Evolutionary conservation across 2,113 vertebrate species (phyloP).

Genomic region (Gadus chalcogrammus): DNA sequence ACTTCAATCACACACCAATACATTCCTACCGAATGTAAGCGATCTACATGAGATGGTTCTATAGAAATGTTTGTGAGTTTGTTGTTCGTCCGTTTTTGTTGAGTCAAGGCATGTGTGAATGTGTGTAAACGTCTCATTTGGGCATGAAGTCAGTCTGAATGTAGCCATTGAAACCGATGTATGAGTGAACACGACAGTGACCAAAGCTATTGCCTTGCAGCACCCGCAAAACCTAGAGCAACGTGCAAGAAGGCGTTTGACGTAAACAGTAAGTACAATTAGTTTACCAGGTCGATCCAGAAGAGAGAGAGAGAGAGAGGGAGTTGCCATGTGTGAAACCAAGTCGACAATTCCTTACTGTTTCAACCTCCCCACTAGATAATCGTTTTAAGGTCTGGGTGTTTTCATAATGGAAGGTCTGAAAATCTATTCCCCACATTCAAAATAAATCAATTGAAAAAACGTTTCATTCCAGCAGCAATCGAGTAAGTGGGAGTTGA

Average conservation of each 20-base stretch:
- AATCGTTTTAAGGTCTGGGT: slow-evolving; percentile 60
- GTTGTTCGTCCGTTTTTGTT: no score
- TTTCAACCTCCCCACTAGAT: slow-evolving; percentile 47
- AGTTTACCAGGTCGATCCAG: slow-evolving; percentile 33
- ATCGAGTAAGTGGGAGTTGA: not conserved
- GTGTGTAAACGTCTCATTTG: no score
- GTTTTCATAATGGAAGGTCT: slow-evolving; percentile 46
- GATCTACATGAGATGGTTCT: no score
- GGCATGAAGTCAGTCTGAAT: not conserved
- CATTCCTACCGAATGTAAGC: not conserved
- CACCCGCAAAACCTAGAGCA: slow-evolving; percentile 14
- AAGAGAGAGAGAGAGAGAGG: slow-evolving; percentile 11
- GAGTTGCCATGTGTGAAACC: slow-evolving; percentile 30
- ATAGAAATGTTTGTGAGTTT: no score
- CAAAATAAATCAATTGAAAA: slow-evolving; percentile 14
- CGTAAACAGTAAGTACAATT: slow-evolving; percentile 21
- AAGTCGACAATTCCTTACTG: slow-evolving; percentile 25
- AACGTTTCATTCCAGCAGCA: slow-evolving; percentile 40
- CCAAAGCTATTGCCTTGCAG: slow-evolving; percentile 24
- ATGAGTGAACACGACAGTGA: slow-evolving; percentile 25
- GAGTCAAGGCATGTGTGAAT: no score
- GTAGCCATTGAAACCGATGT: slow-evolving; percentile 5
- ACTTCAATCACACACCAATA: slow-evolving; percentile 35
- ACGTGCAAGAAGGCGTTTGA: slow-evolving; percentile 1
- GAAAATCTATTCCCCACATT: not conserved